Conservation (phyloP, 2,888 invertebrate genomes). For the Pogonocherus hispidulus region DNA sequence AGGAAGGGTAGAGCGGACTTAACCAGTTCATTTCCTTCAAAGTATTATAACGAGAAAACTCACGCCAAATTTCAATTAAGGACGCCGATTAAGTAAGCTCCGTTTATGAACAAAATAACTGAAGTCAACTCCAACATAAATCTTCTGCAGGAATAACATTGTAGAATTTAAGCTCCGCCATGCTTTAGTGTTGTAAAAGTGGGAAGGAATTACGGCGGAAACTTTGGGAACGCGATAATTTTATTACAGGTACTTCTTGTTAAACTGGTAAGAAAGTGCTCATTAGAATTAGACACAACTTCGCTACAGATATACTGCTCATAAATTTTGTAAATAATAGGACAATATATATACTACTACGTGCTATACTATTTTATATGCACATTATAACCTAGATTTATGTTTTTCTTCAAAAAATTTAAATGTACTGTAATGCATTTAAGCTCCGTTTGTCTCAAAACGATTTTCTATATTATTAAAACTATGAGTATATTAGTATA, state of each 20-base stretch:
- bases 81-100: slow-evolving; percentile 60
- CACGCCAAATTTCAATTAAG: slow-evolving; percentile 62
- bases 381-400: too few relatives aligned
- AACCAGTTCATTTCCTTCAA: slow-evolving; percentile 54
- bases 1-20: slow-evolving; percentile 50
- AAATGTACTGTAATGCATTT: too few relatives aligned
- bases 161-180: slow-evolving; percentile 36
- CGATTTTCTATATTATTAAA: too few relatives aligned
- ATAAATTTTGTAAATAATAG: slow-evolving; percentile 23
- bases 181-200: slow-evolving; percentile 38
- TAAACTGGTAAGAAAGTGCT: slow-evolving; percentile 25
- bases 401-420: too few relatives aligned
- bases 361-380: too few relatives aligned
- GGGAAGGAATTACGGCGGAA: slow-evolving; percentile 43
- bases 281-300: slow-evolving; percentile 32
- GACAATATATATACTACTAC: not conserved
- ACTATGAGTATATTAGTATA: too few relatives aligned
- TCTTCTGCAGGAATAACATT: slow-evolving; percentile 54
- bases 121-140: slow-evolving; percentile 55
- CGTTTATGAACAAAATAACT: slow-evolving; percentile 43
- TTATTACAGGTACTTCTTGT: slow-evolving; percentile 43
- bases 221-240: slow-evolving; percentile 44
- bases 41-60: slow-evolving; percentile 47
- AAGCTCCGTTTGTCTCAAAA: too few relatives aligned
- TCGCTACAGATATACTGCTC: slow-evolving; percentile 12